phyloP scores from a whole-genome alignment of 1,140 invertebrate species.

The Drosophila kurseongensis region DNA sequence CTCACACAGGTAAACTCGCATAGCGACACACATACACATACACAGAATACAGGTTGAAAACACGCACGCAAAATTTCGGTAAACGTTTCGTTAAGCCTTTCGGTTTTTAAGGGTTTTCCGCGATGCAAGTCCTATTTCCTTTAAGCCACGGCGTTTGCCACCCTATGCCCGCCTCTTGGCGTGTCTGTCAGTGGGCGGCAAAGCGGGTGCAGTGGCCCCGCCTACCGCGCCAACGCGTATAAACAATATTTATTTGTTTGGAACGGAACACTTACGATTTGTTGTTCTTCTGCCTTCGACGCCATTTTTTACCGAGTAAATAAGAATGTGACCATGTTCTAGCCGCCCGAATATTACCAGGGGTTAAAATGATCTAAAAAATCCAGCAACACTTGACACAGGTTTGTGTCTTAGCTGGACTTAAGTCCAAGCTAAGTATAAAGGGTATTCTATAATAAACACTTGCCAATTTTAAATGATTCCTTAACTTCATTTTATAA shows the following conservation, averaged over 20 bases:
- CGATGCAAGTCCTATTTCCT: neutral
- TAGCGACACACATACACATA: slow-evolving; percentile 9
- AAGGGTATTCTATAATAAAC: too few species aligned
- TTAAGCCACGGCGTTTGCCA: neutral
- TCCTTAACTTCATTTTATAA: too few species aligned
- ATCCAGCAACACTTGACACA: too few species aligned
- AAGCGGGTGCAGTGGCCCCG: neutral
- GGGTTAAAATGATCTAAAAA: neutral
- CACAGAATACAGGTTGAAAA: slow-evolving; percentile 49
- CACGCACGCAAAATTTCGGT: slow-evolving; percentile 42
- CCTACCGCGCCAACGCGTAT: neutral
- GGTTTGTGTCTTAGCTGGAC: too few species aligned
- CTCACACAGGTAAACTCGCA: slow-evolving; percentile 11
- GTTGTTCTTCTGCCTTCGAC: slow-evolving; percentile 32
- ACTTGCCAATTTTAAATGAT: too few species aligned
- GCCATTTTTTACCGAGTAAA: slow-evolving; percentile 6
- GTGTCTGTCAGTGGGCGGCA: neutral
- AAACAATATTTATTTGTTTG: slow-evolving; percentile 19
- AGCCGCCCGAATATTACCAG: neutral
- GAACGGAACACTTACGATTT: slow-evolving; percentile 39
- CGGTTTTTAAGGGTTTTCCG: neutral
- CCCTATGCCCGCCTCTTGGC: too few species aligned
- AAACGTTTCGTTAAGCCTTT: slow-evolving; percentile 13
- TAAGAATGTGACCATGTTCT: neutral
- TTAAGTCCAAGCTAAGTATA: too few species aligned